Base-by-base conservation (phyloP, 30 jellyfish, hydroid and myxozoan genomes). In the Haliclystus octoradiatus region DNA sequence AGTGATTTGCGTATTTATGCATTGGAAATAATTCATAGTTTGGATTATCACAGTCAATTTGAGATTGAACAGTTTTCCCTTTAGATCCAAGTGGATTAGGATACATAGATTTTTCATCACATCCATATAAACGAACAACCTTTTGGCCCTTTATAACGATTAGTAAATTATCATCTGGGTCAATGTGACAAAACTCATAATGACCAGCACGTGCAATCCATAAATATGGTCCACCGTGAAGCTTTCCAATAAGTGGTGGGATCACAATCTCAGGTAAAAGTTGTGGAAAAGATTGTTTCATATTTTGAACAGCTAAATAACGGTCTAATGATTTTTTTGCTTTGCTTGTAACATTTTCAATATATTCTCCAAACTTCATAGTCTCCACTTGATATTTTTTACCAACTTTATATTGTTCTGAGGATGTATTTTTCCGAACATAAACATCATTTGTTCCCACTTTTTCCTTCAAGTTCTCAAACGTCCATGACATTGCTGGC, bases 171-270 rank as follows among this genome's bases (percentile, higher is more conserved):
- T 89, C 98, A 71, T 89, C 98, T 3, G 98, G 98, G 66, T 89
- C 98, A 72, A 89, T 75, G 53, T 89, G 98, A 52, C 98, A 89
- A 49, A 89, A 89, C 32, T 89, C 98, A 63, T 89, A 89, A 81
- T 89, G 98, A 0, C 84, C 91, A 22, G 72, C 19, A 15, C 86
- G 66, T 1, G 95, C 98, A 31, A 89, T 62, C 98, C 98, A 89
- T 50, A 89, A 34, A 68, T 71, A 89, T 15, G 98, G 98, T 13
- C 98, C 98, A 13, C 89, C 93, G 31, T 89, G 98, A 69, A 89
- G 64, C 52, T 89, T 89, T 28, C 79, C 87, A 0, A 89, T 93
- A 65, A 82, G 73, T 0, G 50, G 78, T 0, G 98, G 98, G 33
- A 81, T 33, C 0, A 24, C 67, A 5, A 89, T 33, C 28, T 80